phyloP scores from a whole-genome alignment of 2,888 invertebrate genomes.

The Eugnorisma glareosa region DNA sequence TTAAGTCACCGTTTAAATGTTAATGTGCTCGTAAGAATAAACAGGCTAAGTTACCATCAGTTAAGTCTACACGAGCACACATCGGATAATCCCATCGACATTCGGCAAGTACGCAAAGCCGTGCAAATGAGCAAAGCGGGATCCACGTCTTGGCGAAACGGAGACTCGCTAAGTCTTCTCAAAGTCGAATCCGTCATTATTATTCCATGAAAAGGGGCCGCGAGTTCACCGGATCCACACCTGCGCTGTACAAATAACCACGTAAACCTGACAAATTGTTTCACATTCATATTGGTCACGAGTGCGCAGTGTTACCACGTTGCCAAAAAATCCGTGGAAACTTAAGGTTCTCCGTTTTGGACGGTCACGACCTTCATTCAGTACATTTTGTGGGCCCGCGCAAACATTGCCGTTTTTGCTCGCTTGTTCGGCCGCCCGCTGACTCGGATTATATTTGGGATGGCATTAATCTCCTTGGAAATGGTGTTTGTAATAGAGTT shows the following conservation, averaged over 20 bases:
- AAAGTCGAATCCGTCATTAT: conserved; percentile 89
- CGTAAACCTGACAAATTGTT: conserved; percentile 89
- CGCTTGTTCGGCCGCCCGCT: conserved; percentile 68
- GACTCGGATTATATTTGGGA: conserved; percentile 70
- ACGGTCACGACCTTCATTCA: conserved; percentile 71
- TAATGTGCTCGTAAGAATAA: neutral
- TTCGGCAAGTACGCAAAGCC: conserved; percentile 73
- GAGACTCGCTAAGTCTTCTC: conserved; percentile 78
- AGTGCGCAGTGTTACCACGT: conserved; percentile 71
- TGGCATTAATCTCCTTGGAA: conserved; percentile 70
- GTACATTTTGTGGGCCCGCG: conserved; percentile 72
- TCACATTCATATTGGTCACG: conserved; percentile 87
- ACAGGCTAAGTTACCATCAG: neutral
- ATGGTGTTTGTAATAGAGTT: conserved; percentile 70
- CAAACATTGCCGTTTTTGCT: conserved; percentile 75
- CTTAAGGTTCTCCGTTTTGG: conserved; percentile 74
- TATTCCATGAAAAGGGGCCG: conserved; percentile 81
- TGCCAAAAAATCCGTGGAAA: conserved; percentile 77
- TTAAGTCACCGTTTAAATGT: conserved; percentile 5
- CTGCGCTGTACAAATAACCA: conserved; percentile 88
- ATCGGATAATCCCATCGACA: conserved; percentile 59
- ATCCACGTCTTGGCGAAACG: conserved; percentile 65
- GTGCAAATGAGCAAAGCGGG: conserved; percentile 75
- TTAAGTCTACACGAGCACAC: conserved; percentile 19
- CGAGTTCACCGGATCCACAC: conserved; percentile 76